Evolutionary conservation across 1,140 invertebrate genomes (phyloP).

Genomic region (Bombus haemorrhoidalis): DNA sequence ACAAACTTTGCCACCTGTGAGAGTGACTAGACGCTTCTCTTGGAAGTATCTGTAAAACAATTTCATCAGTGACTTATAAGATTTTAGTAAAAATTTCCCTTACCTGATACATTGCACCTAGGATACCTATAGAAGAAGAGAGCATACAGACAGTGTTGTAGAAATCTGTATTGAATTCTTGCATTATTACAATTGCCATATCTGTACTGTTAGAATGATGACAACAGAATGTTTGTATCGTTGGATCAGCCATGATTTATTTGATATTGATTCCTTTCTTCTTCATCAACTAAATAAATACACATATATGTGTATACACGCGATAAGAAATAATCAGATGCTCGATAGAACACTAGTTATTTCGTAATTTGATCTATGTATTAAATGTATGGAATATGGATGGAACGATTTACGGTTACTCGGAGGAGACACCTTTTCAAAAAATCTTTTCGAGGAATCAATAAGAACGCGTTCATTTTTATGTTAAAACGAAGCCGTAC

Average conservation of each 20-base stretch:
- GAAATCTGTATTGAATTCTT: constrained; percentile 87
- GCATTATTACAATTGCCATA: constrained; percentile 85
- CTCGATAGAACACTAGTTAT: background rate
- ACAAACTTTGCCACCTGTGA: constrained; percentile 83
- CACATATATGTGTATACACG: background rate
- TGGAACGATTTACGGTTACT: background rate
- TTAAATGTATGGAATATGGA: background rate
- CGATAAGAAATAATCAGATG: background rate
- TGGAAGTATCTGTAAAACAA: constrained; percentile 81
- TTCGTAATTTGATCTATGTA: background rate
- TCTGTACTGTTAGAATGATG: constrained; percentile 86
- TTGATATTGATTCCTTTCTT: background rate
- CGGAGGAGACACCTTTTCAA: background rate
- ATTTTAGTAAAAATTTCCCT: constrained; percentile 7
- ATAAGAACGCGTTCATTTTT: constrained; percentile 17
- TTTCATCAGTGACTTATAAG: background rate
- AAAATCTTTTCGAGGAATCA: background rate
- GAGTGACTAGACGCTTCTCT: constrained; percentile 75
- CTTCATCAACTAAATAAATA: too few species aligned
- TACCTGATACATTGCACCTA: constrained; percentile 90
- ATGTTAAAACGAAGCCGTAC: constrained; percentile 36
- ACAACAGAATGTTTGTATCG: constrained; percentile 91
- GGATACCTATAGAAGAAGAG: constrained; percentile 88
- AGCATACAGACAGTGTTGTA: constrained; percentile 89
- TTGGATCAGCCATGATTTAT: constrained; percentile 88